Evolutionary conservation across 1,140 invertebrate species (phyloP).

Genomic region (Holotrichia oblita): DNA sequence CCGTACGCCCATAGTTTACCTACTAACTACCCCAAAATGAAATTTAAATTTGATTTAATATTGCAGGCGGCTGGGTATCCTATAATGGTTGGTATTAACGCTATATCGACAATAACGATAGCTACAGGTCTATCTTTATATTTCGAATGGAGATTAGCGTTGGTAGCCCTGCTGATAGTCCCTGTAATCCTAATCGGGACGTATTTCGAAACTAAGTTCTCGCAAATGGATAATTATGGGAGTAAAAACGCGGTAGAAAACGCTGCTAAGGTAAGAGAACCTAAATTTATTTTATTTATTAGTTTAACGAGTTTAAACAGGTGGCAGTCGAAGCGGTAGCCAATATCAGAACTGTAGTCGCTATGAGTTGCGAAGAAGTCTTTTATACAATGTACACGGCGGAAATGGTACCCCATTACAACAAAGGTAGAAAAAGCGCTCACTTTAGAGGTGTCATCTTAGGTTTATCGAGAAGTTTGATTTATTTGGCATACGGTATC

Average conservation of each 20-base stretch:
- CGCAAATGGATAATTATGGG: background rate
- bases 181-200: conserved; percentile 82
- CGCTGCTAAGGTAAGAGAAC: conserved; percentile 6
- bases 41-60: too few relatives aligned
- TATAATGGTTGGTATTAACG: conserved; percentile 80
- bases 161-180: conserved; percentile 78
- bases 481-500: conserved; percentile 52
- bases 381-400: conserved; percentile 71
- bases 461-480: conserved; percentile 54
- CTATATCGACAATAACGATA: conserved; percentile 75
- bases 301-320: conserved; percentile 61
- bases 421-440: conserved; percentile 67
- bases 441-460: conserved; percentile 70
- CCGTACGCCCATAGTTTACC: too few relatives aligned
- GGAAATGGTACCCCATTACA: conserved; percentile 59
- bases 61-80: conserved; percentile 78
- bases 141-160: conserved; percentile 83
- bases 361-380: conserved; percentile 73
- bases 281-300: too few relatives aligned
- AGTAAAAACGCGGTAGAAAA: conserved; percentile 27
- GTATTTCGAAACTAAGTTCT: conserved; percentile 70
- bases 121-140: conserved; percentile 77
- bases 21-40: too few relatives aligned
- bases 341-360: conserved; percentile 80
- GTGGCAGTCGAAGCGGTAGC: conserved; percentile 81